phyloP scores from a whole-genome alignment of 2,888 invertebrate genomes.

The Aphodius granarius region DNA sequence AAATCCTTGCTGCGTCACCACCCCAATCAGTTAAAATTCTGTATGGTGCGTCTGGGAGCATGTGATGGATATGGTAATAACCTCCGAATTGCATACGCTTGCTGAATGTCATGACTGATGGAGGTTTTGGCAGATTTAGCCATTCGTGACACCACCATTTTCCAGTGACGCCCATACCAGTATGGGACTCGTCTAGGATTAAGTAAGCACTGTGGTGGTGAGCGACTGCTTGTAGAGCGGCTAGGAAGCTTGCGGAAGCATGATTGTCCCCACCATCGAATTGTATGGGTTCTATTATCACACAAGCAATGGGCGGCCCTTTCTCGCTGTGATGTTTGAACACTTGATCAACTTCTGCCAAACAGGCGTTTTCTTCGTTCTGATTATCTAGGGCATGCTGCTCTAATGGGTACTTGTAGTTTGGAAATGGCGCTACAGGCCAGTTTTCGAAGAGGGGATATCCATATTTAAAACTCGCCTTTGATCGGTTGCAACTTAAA shows the following conservation, averaged over 20 bases:
- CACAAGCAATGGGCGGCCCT: conserved; percentile 80
- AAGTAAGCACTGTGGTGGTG: conserved; percentile 76
- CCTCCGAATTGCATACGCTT: conserved; percentile 98
- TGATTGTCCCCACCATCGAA: conserved; percentile 97
- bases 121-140: conserved; percentile 80
- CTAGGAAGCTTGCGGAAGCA: conserved; percentile 88
- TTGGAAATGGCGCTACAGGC: conserved; percentile 91
- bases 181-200: conserved; percentile 97
- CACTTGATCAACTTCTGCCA: conserved; percentile 69
- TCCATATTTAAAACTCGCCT: conserved; percentile 92
- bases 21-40: conserved; percentile 99
- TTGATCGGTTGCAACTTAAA: conserved; percentile 87
- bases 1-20: conserved; percentile 94
- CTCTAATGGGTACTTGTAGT: conserved; percentile 89
- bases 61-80: conserved; percentile 78
- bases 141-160: conserved; percentile 98
- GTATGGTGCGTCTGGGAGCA: conserved; percentile 78
- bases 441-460: conserved; percentile 87
- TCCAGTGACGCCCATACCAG: conserved; percentile 95
- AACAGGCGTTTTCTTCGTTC: conserved; percentile 74
- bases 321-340: conserved; percentile 68
- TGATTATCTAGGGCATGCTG: conserved; percentile 76
- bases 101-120: conserved; percentile 95
- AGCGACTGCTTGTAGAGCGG: conserved; percentile 76
- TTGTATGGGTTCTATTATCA: conserved; percentile 95